These are phyloP conservation scores for Prietella phreatophila DNA, from an alignment of 2,113 vertebrate genomes.

Conservation along the genomic window DNA sequence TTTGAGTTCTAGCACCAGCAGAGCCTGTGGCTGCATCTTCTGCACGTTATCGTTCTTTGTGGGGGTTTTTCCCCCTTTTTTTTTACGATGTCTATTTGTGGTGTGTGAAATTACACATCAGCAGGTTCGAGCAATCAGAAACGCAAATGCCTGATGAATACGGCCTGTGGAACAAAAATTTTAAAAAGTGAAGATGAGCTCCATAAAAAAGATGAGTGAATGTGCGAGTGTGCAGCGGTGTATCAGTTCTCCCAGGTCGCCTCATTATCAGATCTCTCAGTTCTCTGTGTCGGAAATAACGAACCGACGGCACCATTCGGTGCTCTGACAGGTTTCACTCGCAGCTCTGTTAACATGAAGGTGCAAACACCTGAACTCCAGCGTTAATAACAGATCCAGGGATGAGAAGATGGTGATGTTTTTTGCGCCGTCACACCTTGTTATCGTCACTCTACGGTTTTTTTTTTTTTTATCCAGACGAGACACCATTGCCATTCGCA, in stretches of 20 bases:
- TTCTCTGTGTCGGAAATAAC: constrained; percentile 35
- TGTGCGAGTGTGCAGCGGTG: constrained; percentile 25
- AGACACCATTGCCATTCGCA: neutral
- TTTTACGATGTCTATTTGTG: constrained; percentile 14
- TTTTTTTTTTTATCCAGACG: neutral
- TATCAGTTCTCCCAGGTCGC: constrained; percentile 1
- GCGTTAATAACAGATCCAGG: constrained; percentile 2
- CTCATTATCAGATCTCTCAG: constrained; percentile 45
- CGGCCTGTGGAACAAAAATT: neutral
- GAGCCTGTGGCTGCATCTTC: constrained; percentile 3
- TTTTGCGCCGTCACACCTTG: neutral
- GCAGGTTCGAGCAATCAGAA: neutral
- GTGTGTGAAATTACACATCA: neutral
- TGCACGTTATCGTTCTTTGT: neutral
- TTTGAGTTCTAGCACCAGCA: neutral
- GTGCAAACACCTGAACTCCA: constrained; percentile 50
- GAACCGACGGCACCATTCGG: neutral
- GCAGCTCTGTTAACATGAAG: constrained; percentile 40
- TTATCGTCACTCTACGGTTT: constrained; percentile 17
- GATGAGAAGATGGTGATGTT: neutral
- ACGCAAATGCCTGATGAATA: neutral
- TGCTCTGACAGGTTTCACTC: constrained; percentile 41
- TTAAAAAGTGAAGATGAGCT: neutral
- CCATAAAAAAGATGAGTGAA: neutral
- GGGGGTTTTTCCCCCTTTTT: too few species aligned